phyloP scores from a whole-genome alignment of 1,140 invertebrate species.

The Chironomus tepperi region DNA sequence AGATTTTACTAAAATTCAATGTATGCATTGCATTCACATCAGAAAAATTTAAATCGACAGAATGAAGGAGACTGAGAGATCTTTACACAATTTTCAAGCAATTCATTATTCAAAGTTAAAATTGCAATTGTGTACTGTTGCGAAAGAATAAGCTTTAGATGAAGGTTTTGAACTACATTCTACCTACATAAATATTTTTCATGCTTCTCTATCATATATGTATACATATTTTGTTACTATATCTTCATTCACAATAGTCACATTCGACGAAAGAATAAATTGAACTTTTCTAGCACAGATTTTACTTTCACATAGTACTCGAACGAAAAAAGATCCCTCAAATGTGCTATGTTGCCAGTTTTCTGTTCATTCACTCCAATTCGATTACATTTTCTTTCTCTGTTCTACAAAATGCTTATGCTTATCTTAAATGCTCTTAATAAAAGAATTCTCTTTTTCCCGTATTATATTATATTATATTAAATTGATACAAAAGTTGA shows the following conservation, averaged over 20 bases:
- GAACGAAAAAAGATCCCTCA: no score
- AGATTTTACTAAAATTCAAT: no score
- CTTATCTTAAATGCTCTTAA: no score
- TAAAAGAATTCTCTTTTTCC: neutral
- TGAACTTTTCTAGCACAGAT: neutral
- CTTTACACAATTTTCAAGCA: neutral
- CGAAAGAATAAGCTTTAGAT: neutral
- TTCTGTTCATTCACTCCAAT: neutral
- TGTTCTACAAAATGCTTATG: no score
- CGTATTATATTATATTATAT: neutral
- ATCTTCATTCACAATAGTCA: neutral
- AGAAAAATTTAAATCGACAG: no score
- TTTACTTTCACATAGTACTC: neutral
- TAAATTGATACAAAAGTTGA: neutral
- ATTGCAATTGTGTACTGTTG: neutral
- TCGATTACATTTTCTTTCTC: neutral
- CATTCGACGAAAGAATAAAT: neutral
- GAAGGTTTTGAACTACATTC: slow-evolving; percentile 8
- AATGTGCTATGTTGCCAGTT: neutral
- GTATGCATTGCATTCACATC: no score
- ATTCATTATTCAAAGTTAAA: slow-evolving; percentile 9
- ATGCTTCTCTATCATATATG: no score
- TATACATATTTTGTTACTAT: no score
- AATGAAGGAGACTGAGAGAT: neutral
- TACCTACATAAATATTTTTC: neutral